These are phyloP conservation scores for Orchestes rusci DNA, from an alignment of 2,888 invertebrate species.

Conservation along the genomic window DNA sequence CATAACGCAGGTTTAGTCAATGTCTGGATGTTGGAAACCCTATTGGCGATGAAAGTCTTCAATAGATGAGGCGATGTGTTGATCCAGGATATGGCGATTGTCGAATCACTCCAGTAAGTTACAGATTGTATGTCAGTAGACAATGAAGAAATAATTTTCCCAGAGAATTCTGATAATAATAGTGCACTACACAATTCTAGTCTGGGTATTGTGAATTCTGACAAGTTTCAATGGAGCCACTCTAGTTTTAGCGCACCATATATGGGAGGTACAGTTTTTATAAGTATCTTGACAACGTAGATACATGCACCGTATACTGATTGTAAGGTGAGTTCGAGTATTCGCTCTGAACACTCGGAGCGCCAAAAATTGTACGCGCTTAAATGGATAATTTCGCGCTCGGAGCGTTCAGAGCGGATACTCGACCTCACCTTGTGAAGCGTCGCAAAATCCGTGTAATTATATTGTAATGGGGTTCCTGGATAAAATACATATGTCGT, in stretches of 20 bases:
- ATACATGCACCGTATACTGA: conserved; percentile 2
- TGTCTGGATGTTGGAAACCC: conserved; percentile 12
- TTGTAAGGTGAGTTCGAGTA: no score
- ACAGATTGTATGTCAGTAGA: not conserved
- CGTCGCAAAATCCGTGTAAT: conserved; percentile 18
- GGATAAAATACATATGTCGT: conserved; percentile 4
- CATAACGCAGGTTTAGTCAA: conserved; percentile 16
- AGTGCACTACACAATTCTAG: conserved; percentile 9
- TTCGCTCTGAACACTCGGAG: no score
- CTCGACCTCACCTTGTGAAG: no score
- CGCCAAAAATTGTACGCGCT: no score
- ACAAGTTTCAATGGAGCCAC: conserved; percentile 14
- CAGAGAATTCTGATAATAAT: conserved; percentile 1
- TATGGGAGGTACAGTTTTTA: conserved; percentile 1
- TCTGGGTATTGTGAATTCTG: conserved; percentile 9
- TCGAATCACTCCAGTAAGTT: not conserved
- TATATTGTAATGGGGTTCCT: conserved; percentile 3
- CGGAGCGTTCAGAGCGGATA: no score
- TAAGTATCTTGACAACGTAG: not conserved
- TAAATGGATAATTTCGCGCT: no score
- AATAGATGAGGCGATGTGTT: conserved; percentile 1
- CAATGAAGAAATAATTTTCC: not conserved
- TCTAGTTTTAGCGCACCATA: conserved; percentile 10
- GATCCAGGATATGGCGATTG: no score
- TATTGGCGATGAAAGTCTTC: conserved; percentile 16